These are phyloP conservation scores for Danaus melanippus DNA, from an alignment of 1,140 invertebrate genomes.

Conservation along the genomic window DNA sequence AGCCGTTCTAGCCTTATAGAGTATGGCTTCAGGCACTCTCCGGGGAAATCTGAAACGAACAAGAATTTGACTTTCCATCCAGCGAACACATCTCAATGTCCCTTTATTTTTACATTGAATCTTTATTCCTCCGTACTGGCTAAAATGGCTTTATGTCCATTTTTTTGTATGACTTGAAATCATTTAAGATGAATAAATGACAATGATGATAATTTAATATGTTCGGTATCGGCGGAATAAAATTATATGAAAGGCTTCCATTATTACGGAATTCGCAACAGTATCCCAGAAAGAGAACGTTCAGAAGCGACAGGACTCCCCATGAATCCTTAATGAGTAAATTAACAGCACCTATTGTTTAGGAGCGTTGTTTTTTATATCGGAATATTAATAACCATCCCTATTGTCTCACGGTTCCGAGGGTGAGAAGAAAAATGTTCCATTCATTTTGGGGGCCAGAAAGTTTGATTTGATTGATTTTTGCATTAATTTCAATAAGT, in stretches of 20 bases:
- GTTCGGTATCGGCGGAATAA: conserved; percentile 24
- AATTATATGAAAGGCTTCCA: conserved; percentile 46
- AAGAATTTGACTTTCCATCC: conserved; percentile 11
- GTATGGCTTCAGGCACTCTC: conserved; percentile 11
- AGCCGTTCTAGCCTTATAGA: conserved; percentile 1
- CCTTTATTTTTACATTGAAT: conserved; percentile 3
- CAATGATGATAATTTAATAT: conserved; percentile 14
- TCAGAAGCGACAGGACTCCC: conserved; percentile 24
- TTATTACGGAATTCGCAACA: conserved; percentile 39
- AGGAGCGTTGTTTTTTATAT: conserved; percentile 57
- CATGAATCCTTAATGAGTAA: conserved; percentile 67
- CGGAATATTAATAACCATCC: conserved; percentile 64
- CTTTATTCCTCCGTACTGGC: no score
- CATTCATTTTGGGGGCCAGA: conserved; percentile 34
- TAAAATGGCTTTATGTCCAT: no score
- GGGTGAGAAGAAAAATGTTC: conserved; percentile 52
- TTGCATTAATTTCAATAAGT: conserved; percentile 65
- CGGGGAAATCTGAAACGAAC: conserved; percentile 13
- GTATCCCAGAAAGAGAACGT: conserved; percentile 12
- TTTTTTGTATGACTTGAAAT: no score
- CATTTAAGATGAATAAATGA: no score
- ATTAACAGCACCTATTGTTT: conserved; percentile 70
- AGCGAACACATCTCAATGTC: conserved; percentile 7
- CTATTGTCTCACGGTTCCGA: conserved; percentile 41
- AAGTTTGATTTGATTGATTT: conserved; percentile 63